phyloP scores from a whole-genome alignment of 2,888 invertebrate species.

The Cremastobaeus sp. region DNA sequence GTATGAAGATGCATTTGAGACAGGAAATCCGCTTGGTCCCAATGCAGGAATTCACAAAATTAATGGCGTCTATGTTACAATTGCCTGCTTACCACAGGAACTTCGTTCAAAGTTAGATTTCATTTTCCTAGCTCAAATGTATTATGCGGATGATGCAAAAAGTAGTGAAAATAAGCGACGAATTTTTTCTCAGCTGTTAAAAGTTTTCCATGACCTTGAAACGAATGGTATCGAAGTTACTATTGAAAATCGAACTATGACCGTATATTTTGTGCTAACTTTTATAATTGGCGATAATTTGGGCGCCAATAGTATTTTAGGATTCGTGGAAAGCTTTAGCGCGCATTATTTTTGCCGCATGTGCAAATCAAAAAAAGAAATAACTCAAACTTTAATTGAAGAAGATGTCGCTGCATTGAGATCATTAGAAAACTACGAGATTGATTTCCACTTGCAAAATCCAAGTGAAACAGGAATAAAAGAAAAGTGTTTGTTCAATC shows the following conservation, averaged over 20 bases:
- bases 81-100: conserved; percentile 26
- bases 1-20: conserved; percentile 35
- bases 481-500: conserved; percentile 24
- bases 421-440: conserved; percentile 5
- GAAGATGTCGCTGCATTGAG: conserved; percentile 15
- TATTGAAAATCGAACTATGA: conserved; percentile 7
- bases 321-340: conserved; percentile 41
- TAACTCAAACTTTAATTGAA: neutral
- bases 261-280: conserved; percentile 38
- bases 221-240: conserved; percentile 31
- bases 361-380: conserved; percentile 1
- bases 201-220: conserved; percentile 3
- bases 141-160: conserved; percentile 29
- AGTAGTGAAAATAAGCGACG: neutral
- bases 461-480: conserved; percentile 12
- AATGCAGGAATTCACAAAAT: conserved; percentile 32
- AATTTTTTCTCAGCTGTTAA: conserved; percentile 29
- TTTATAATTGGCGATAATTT: conserved; percentile 50
- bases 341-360: conserved; percentile 35
- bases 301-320: conserved; percentile 33
- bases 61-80: conserved; percentile 17
- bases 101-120: conserved; percentile 28
- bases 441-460: neutral
- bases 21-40: conserved; percentile 38
- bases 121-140: conserved; percentile 34